These are phyloP conservation scores for Anableps anableps DNA, from an alignment of 2,797 vertebrate genomes.

Conservation along the genomic window DNA sequence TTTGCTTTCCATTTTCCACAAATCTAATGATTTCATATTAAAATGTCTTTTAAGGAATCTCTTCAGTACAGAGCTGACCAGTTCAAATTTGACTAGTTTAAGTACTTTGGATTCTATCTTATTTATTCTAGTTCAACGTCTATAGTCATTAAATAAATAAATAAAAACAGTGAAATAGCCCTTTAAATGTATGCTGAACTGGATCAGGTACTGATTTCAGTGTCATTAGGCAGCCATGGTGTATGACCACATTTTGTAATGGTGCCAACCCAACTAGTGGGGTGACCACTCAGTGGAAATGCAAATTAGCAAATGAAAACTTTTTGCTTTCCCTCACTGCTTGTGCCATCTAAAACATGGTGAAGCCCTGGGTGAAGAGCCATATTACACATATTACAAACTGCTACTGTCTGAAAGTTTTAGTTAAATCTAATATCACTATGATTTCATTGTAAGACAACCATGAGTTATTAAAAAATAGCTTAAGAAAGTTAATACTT, in stretches of 20 bases:
- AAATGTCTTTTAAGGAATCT: neutral
- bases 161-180: neutral
- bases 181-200: neutral
- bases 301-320: neutral
- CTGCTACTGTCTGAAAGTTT: neutral
- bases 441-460: neutral
- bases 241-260: neutral
- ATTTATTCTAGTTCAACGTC: too few species aligned
- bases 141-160: neutral
- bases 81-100: neutral
- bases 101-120: neutral
- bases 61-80: neutral
- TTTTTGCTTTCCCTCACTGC: neutral
- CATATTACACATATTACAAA: neutral
- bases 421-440: neutral
- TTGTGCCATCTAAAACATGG: neutral
- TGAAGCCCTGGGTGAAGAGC: slow-evolving; percentile 3
- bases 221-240: neutral
- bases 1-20: neutral
- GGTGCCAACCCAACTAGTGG: neutral
- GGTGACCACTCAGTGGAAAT: neutral
- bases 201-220: neutral
- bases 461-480: neutral
- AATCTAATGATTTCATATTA: neutral
- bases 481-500: neutral